Evolutionary conservation across 2,888 invertebrate genomes (phyloP).

Genomic region (Agriopis marginaria): DNA sequence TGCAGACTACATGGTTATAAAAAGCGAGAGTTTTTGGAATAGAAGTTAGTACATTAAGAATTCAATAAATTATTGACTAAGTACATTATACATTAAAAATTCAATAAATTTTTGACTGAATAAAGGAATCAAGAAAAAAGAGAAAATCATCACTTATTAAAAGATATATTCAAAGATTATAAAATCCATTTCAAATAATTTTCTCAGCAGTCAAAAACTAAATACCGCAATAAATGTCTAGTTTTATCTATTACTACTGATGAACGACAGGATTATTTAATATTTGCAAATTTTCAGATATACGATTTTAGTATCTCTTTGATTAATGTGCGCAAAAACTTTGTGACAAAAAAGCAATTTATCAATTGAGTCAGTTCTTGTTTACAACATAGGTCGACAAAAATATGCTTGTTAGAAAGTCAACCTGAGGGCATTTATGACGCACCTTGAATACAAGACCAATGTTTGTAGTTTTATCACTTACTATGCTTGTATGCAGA

Average conservation of each 20-base stretch:
- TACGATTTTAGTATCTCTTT: conserved; percentile 3
- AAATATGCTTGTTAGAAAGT: conserved; percentile 15
- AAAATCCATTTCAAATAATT: no score
- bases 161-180: no score
- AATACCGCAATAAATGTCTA: conserved; percentile 1
- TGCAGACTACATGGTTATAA: no score
- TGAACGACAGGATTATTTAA: not conserved
- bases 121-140: no score
- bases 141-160: no score
- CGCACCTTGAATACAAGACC: not conserved
- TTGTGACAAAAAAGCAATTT: not conserved
- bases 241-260: conserved; percentile 1
- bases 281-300: not conserved
- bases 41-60: no score
- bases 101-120: no score
- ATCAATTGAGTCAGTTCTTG: conserved; percentile 11
- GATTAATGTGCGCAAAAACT: conserved; percentile 15
- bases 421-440: conserved; percentile 16
- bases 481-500: not conserved
- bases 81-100: no score
- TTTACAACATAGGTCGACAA: conserved; percentile 10
- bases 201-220: not conserved
- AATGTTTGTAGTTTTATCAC: not conserved
- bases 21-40: no score
- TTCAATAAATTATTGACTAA: no score